These are phyloP conservation scores for Danionella cerebrum DNA, from an alignment of 2,113 vertebrate genomes.

Conservation along the genomic window DNA sequence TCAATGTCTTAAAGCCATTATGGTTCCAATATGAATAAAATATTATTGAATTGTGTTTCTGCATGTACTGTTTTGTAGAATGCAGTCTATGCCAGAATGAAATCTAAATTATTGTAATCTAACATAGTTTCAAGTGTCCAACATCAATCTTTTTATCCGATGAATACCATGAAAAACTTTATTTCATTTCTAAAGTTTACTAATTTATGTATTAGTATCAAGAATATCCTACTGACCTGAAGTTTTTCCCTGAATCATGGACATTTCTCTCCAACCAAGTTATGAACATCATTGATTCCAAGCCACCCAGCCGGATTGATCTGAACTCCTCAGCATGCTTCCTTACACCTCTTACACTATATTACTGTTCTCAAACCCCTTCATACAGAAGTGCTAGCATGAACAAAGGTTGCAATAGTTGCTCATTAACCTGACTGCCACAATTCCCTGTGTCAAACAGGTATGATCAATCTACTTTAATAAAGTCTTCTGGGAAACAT, in stretches of 20 bases:
- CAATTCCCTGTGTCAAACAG: conserved; percentile 46
- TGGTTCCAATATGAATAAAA: no score
- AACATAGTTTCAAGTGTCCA: no score
- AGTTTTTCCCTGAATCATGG: conserved; percentile 65
- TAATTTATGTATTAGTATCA: neutral
- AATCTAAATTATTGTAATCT: no score
- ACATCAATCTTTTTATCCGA: no score
- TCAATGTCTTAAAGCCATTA: no score
- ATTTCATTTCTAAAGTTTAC: no score
- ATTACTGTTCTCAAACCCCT: conserved; percentile 33
- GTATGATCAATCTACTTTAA: conserved; percentile 31
- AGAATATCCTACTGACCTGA: conserved; percentile 58
- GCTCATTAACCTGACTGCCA: conserved; percentile 82
- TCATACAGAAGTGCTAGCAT: conserved; percentile 65
- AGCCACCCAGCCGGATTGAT: conserved; percentile 4
- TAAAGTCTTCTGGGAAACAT: neutral
- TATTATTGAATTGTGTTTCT: no score
- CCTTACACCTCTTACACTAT: neutral
- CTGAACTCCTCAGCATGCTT: conserved; percentile 17
- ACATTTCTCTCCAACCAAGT: conserved; percentile 48
- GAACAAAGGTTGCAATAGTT: conserved; percentile 84
- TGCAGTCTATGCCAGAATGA: no score
- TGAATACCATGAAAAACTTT: no score
- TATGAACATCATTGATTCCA: conserved; percentile 16
- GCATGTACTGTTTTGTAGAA: no score